These are phyloP conservation scores for Acanthococcus lagerstroemiae DNA, from an alignment of 2,888 invertebrate species.

Conservation along the genomic window DNA sequence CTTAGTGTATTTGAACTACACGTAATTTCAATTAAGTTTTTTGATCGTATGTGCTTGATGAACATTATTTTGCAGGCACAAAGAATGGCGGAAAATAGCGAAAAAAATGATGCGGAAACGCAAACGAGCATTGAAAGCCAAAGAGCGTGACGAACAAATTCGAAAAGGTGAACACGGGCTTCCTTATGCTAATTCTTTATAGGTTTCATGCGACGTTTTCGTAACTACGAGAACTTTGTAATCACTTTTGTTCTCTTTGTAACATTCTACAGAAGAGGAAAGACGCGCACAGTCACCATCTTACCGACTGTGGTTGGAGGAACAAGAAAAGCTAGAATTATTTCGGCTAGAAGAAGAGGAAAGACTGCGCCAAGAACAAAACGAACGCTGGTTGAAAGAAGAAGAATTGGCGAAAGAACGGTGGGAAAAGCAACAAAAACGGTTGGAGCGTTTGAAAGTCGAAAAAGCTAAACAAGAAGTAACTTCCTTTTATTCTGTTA, in stretches of 20 bases:
- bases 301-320: conserved; percentile 47
- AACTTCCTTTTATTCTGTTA: conserved; percentile 35
- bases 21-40: too few relatives aligned
- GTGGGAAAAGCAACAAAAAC: conserved; percentile 53
- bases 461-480: conserved; percentile 52
- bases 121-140: conserved; percentile 52
- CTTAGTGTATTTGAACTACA: too few relatives aligned
- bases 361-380: conserved; percentile 47
- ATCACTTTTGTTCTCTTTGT: not conserved
- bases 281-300: conserved; percentile 43
- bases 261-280: conserved; percentile 43
- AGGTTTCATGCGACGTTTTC: too few relatives aligned
- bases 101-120: conserved; percentile 62
- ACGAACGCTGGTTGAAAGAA: conserved; percentile 56
- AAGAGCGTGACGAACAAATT: conserved; percentile 46
- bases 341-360: conserved; percentile 49
- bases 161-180: conserved; percentile 45
- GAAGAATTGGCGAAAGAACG: conserved; percentile 54
- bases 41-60: too few relatives aligned
- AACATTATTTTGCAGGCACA: conserved; percentile 33
- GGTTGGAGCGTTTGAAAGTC: conserved; percentile 48
- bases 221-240: conserved; percentile 25
- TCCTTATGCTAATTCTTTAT: too few relatives aligned
- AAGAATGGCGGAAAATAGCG: conserved; percentile 59
- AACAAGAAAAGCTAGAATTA: conserved; percentile 48